A percentile compares a stretch with the other conserved stretches of the same genome.
phyloP scores from a whole-genome alignment of 1,140 invertebrate species.

The Euborellia annulipes region DNA sequence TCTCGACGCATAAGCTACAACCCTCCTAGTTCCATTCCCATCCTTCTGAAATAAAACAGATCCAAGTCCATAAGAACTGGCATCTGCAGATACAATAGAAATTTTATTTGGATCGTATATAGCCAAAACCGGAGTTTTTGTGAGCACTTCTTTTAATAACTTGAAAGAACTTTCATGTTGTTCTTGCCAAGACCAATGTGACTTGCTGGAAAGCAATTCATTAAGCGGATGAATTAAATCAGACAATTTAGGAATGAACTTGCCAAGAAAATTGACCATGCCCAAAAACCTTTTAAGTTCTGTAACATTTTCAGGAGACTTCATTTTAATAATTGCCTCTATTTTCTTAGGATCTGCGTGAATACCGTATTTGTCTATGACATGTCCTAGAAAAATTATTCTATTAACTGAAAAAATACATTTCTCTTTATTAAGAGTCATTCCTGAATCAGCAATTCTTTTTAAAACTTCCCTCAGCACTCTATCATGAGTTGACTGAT shows the following conservation, averaged over 20 bases:
- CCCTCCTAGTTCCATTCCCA: background rate
- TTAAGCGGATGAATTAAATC: too few species aligned
- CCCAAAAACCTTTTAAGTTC: constrained; percentile 23
- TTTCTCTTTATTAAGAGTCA: constrained; percentile 9
- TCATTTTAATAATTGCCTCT: constrained; percentile 19
- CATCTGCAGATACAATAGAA: background rate
- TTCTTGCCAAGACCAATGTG: background rate
- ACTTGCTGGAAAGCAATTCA: background rate
- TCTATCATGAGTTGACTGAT: constrained; percentile 1
- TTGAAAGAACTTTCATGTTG: background rate
- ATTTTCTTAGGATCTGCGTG: constrained; percentile 16
- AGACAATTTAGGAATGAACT: too few species aligned
- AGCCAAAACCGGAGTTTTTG: constrained; percentile 12
- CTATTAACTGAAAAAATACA: constrained; percentile 8
- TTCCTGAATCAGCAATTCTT: constrained; percentile 11
- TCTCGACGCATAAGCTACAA: background rate
- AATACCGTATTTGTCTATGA: constrained; percentile 20
- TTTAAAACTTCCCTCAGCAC: background rate
- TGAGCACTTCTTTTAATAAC: background rate
- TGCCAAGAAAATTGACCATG: constrained; percentile 1
- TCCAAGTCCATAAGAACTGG: background rate
- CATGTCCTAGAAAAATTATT: constrained; percentile 22
- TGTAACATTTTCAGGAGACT: constrained; percentile 17
- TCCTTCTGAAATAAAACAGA: constrained; percentile 5
- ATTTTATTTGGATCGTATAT: constrained; percentile 16